phyloP scores from a whole-genome alignment of 64 coral and sea anemone genomes.

The Acropora yongei region DNA sequence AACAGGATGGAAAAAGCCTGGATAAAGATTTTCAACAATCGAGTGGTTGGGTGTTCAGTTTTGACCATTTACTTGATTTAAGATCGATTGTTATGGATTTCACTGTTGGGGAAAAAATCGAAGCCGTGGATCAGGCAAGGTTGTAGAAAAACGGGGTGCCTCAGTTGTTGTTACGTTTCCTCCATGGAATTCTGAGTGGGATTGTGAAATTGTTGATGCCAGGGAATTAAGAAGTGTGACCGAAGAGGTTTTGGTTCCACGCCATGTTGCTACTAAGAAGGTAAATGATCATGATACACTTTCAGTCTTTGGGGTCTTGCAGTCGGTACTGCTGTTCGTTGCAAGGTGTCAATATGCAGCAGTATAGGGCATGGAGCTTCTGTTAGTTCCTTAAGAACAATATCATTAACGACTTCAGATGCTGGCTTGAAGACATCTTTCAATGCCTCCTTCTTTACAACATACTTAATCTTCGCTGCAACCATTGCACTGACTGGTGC shows the following conservation, averaged over 20 bases:
- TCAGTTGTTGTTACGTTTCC: background rate
- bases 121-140: conserved; percentile 31
- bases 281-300: background rate
- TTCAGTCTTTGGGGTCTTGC: background rate
- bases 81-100: conserved; percentile 22
- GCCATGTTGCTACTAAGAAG: conserved; percentile 23
- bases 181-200: background rate
- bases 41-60: background rate
- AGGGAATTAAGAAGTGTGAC: conserved; percentile 14
- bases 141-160: background rate
- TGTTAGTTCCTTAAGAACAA: no score
- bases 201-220: background rate
- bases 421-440: no score
- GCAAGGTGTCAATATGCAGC: no score
- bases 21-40: background rate
- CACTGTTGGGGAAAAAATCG: conserved; percentile 28
- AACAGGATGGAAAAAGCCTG: background rate
- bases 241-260: conserved; percentile 28
- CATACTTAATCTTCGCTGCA: no score
- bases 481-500: no score
- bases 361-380: no score
- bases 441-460: no score
- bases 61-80: background rate
- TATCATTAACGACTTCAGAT: no score
- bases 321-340: no score